Conservation (phyloP, 64 coral and sea anemone species). For the Acropora tenuis region DNA sequence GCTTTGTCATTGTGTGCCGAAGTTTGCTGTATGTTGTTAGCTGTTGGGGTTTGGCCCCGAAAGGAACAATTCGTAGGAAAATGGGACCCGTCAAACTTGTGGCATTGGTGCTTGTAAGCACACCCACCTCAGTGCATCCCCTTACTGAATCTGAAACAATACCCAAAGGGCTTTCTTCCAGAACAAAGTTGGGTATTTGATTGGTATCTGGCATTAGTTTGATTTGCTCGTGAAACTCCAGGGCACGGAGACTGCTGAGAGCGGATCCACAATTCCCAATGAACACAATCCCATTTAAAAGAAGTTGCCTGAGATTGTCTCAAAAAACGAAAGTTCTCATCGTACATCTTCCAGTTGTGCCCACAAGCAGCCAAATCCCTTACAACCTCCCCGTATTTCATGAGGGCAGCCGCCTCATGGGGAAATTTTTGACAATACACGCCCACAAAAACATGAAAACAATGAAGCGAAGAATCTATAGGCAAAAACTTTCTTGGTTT, state of each 20-base stretch:
- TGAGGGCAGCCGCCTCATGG: constrained; percentile 28
- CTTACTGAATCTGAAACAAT: constrained; percentile 18
- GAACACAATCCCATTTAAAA: constrained; percentile 26
- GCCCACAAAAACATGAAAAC: constrained; percentile 39
- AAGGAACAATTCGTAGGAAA: neutral
- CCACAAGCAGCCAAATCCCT: constrained; percentile 42
- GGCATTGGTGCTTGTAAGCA: constrained; percentile 16
- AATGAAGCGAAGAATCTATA: constrained; percentile 6
- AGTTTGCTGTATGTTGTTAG: neutral
- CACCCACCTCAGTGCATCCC: neutral
- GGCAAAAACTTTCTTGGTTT: constrained; percentile 16
- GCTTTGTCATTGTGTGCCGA: no score
- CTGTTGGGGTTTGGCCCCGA: constrained; percentile 7
- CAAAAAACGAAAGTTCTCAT: constrained; percentile 15
- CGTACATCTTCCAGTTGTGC: constrained; percentile 31
- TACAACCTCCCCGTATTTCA: constrained; percentile 54
- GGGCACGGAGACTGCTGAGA: neutral
- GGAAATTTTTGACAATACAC: constrained; percentile 38
- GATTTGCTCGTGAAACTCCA: neutral
- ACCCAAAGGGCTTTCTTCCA: neutral
- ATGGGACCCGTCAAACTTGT: neutral
- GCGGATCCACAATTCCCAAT: constrained; percentile 48
- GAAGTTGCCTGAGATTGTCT: neutral
- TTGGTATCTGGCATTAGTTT: neutral
- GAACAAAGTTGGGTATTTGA: neutral